Conservation (phyloP, 2,797 vertebrate species). For the Aselliscus stoliczkanus region DNA sequence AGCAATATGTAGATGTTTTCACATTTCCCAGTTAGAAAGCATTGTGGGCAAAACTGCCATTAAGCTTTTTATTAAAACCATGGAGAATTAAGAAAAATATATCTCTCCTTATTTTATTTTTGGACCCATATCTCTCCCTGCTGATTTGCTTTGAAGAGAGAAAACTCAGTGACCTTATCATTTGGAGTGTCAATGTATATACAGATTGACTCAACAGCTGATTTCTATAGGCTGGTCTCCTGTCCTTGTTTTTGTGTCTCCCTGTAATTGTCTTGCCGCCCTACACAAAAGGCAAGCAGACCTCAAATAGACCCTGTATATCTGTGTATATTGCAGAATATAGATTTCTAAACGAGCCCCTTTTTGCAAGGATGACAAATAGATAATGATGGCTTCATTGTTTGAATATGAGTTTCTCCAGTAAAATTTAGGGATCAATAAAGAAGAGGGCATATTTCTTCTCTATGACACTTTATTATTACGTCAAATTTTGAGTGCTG, state of each 20-base stretch:
- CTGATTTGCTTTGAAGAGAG: neutral
- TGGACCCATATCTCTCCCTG: neutral
- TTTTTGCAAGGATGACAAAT: neutral
- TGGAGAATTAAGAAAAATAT: neutral
- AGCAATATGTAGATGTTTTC: neutral
- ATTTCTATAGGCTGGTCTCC: neutral
- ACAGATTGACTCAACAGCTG: neutral
- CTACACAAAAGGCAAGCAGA: neutral
- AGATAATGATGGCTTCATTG: conserved; percentile 1
- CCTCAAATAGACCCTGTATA: neutral
- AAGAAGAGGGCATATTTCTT: conserved; percentile 21
- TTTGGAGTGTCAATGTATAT: neutral
- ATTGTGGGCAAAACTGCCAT: neutral
- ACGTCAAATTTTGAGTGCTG: neutral
- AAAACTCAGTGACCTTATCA: neutral
- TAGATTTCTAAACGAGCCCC: neutral
- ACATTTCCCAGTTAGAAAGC: neutral
- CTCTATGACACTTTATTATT: neutral
- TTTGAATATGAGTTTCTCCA: conserved; percentile 26
- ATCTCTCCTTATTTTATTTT: neutral
- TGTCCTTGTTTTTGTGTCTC: neutral
- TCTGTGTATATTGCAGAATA: neutral
- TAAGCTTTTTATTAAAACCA: neutral
- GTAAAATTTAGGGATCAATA: conserved; percentile 14
- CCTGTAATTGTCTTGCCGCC: neutral